These are phyloP conservation scores for Euzetes globulus DNA, from an alignment of 2,888 invertebrate genomes.

Conservation along the genomic window DNA sequence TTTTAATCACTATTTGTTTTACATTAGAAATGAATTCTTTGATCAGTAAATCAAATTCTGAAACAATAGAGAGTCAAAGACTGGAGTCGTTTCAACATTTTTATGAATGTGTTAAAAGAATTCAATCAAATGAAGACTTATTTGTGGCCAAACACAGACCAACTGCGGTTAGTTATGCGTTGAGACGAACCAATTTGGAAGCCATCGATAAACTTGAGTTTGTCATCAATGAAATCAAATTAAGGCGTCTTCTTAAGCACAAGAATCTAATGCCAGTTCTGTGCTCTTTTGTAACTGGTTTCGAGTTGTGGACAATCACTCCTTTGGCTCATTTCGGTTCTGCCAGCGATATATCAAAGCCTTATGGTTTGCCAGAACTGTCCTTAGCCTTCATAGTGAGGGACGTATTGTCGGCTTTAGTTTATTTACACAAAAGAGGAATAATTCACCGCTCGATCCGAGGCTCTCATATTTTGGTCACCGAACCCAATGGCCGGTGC, in stretches of 20 bases:
- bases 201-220: slow-evolving; percentile 16
- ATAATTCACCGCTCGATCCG: slow-evolving; percentile 59
- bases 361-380: slow-evolving; percentile 65
- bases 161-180: not conserved
- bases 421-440: slow-evolving; percentile 74
- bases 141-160: slow-evolving; percentile 6
- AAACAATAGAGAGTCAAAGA: not conserved
- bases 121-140: not conserved
- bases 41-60: slow-evolving; percentile 8
- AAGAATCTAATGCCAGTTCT: slow-evolving; percentile 67
- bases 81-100: not conserved
- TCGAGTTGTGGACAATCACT: slow-evolving; percentile 68
- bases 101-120: slow-evolving; percentile 2
- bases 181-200: slow-evolving; percentile 14
- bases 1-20: no score
- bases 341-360: slow-evolving; percentile 25
- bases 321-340: slow-evolving; percentile 66
- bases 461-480: slow-evolving; percentile 74
- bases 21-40: slow-evolving; percentile 7
- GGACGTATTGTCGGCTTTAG: slow-evolving; percentile 68
- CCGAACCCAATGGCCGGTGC: slow-evolving; percentile 59
- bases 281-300: slow-evolving; percentile 67
- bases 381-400: slow-evolving; percentile 69
- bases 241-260: slow-evolving; percentile 69
- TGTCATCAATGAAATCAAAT: slow-evolving; percentile 57